A percentile compares a stretch with the other conserved stretches of the same genome.
phyloP scores from a whole-genome alignment of 1,140 invertebrate genomes.

The Ganaspis sp. region DNA sequence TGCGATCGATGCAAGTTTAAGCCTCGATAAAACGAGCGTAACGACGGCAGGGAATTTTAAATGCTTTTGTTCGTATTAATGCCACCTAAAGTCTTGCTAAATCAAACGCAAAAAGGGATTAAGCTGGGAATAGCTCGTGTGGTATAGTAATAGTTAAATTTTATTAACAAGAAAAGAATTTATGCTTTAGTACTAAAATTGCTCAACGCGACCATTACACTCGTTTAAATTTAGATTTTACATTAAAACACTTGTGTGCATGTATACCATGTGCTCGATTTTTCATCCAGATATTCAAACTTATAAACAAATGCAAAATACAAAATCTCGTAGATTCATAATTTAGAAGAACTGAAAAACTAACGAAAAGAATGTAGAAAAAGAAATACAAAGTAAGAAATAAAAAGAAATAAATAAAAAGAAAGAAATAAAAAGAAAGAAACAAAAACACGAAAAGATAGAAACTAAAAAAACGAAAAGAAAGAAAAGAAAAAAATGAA shows the following conservation, averaged over 20 bases:
- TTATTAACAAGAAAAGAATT: slow-evolving; percentile 20
- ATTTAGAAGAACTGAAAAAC: no score
- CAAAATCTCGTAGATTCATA: no score
- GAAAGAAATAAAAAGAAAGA: no score
- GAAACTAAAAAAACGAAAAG: no score
- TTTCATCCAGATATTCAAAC: neutral
- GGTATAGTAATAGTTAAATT: slow-evolving; percentile 5
- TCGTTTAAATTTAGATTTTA: slow-evolving; percentile 14
- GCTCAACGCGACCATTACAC: neutral
- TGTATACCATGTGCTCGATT: neutral
- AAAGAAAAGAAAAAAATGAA: no score
- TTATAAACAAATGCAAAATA: neutral
- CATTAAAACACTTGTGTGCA: neutral
- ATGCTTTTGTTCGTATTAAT: slow-evolving; percentile 17
- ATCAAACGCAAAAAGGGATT: slow-evolving; percentile 21
- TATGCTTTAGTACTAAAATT: slow-evolving; percentile 8
- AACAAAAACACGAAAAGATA: no score
- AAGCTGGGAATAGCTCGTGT: neutral
- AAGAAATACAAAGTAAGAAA: no score
- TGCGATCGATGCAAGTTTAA: slow-evolving; percentile 19
- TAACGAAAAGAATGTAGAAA: no score
- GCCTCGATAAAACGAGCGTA: slow-evolving; percentile 6
- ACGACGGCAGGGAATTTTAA: slow-evolving; percentile 6
- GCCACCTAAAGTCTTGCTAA: slow-evolving; percentile 14
- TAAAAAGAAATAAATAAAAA: no score